These are phyloP conservation scores for Taxidea taxus DNA, from an alignment of 2,113 vertebrate genomes.

Conservation along the genomic window DNA sequence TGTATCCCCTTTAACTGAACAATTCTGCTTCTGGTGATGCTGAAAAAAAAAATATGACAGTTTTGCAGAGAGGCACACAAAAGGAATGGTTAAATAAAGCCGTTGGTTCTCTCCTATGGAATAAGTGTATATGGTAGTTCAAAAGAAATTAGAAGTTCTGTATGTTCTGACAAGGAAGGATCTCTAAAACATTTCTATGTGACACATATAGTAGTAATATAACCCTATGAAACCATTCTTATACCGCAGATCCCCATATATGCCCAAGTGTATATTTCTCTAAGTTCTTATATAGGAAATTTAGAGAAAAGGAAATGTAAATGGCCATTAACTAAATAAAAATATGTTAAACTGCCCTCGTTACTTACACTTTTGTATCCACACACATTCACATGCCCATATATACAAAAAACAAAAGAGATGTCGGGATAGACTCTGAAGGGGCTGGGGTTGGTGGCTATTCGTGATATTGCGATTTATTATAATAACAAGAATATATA, in stretches of 20 bases:
- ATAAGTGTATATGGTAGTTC: background rate
- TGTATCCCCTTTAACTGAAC: background rate
- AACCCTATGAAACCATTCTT: background rate
- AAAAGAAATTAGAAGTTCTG: background rate
- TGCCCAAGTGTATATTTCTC: background rate
- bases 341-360: background rate
- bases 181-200: background rate
- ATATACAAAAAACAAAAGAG: background rate
- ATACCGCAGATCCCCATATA: background rate
- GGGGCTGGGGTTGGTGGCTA: background rate
- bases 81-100: background rate
- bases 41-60: background rate
- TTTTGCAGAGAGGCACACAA: background rate
- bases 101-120: background rate
- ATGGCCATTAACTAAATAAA: background rate
- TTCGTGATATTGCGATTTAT: background rate
- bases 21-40: background rate
- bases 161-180: background rate
- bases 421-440: background rate
- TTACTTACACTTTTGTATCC: background rate
- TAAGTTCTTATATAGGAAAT: background rate
- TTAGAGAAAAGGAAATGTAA: background rate
- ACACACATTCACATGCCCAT: background rate
- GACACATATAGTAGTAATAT: background rate
- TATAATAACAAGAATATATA: background rate